Evolutionary conservation across 2,888 invertebrate species (phyloP).

Genomic region (Antheraea yamamai): DNA sequence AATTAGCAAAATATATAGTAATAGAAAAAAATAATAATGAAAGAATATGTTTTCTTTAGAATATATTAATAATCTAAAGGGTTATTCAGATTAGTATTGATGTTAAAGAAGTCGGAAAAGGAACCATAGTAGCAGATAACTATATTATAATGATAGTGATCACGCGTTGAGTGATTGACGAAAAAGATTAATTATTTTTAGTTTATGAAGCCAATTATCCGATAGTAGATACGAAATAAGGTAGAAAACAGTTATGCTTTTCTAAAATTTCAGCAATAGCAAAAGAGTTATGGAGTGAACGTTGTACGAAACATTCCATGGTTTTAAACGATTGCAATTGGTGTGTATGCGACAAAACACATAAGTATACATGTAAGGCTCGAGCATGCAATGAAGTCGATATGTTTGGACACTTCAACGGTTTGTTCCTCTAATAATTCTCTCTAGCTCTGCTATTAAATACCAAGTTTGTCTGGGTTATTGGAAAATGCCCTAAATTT

Average conservation of each 20-base stretch:
- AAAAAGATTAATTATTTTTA: too few relatives aligned
- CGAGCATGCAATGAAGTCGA: slow-evolving; percentile 57
- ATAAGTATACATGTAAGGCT: slow-evolving; percentile 50
- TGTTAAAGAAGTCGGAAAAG: too few relatives aligned
- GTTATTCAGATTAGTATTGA: too few relatives aligned
- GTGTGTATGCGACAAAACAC: slow-evolving; percentile 51
- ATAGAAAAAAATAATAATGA: too few relatives aligned
- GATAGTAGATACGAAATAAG: neutral
- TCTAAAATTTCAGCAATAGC: slow-evolving; percentile 43
- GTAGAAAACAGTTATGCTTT: neutral
- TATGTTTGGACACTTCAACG: slow-evolving; percentile 73
- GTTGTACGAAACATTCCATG: slow-evolving; percentile 40
- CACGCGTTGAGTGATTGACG: too few relatives aligned
- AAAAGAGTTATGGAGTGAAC: slow-evolving; percentile 44
- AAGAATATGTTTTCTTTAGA: too few relatives aligned
- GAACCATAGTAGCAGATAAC: too few relatives aligned
- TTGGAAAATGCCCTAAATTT: too few relatives aligned
- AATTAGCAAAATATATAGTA: too few relatives aligned
- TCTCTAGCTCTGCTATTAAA: neutral
- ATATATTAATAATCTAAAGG: too few relatives aligned
- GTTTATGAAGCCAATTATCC: neutral
- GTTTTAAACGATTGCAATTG: slow-evolving; percentile 71
- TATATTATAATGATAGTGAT: too few relatives aligned
- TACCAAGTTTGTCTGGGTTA: neutral
- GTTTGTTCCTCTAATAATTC: slow-evolving; percentile 34